Evolutionary conservation across 2,888 invertebrate species (phyloP), one percentile per base, ranked within the genome.

Genomic region (Spatulosminthurus flaviceps): DNA sequence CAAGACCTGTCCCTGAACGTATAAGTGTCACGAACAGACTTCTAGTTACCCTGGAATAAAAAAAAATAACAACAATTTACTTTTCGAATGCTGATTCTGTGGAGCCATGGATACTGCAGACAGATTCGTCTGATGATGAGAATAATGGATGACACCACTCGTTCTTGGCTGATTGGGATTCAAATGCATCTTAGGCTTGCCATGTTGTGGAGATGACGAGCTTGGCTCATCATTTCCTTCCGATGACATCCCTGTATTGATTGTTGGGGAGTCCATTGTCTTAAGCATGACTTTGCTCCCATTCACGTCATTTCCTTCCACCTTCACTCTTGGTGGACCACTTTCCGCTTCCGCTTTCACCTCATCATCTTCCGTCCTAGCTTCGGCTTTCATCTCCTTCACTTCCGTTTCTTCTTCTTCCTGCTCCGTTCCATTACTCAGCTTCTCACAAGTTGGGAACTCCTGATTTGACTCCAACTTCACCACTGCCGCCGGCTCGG

Each of bases 131-230:
- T 60, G 70, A 66, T 84, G 82, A 51, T 82, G 79, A 24, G 82
- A 81, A 81, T 83, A 84, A 42, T 84, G 84, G 77, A 84, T 84
- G 64, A 84, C 84, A 9, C 84, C 84, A 21, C 83, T 80, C 41
- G 82, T 43, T 79, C 81, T 34, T 75, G 82, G 29, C 79, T 79
- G 42, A 42, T 71, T 22, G 61, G 72, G 34, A 42, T 34, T 61
- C 21, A 60, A 72, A 7, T 34, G 70, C 29, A 69, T 43, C 61
- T 70, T 80, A 72, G 42, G 70, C 22, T 71, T 26, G 26, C 61
- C 64, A 22, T 28, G 71, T 42, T 76, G 77, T 26, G 43, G 66
- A n/a, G 77, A 29, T 80, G 79, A 78, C 74, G 26, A n/a, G 69
- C 78, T 64, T 77, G 60, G 79, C 83, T 79, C 81, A 80, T 82